These are phyloP conservation scores for Pelecanoides urinatrix DNA, from an alignment of 2,113 vertebrate species.

Conservation along the genomic window DNA sequence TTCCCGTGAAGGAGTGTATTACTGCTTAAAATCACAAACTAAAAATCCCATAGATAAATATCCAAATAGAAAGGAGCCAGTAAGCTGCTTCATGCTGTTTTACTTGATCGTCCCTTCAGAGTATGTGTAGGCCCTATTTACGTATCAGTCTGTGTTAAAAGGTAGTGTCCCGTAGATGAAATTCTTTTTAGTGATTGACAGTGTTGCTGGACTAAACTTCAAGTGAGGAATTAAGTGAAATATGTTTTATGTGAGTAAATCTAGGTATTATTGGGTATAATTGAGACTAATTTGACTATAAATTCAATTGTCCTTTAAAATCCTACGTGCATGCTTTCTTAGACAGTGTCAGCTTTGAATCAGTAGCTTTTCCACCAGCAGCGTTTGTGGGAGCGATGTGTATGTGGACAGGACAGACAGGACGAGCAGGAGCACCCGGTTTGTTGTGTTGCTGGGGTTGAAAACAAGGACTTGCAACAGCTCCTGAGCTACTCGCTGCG, in stretches of 20 bases:
- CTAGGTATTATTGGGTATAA: neutral
- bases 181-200: too few relatives aligned
- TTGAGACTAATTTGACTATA: neutral
- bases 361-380: neutral
- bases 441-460: neutral
- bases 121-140: fast-evolving
- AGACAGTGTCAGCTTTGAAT: neutral
- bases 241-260: neutral
- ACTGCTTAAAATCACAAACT: neutral
- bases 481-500: neutral
- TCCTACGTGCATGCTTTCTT: neutral
- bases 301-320: neutral
- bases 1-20: neutral
- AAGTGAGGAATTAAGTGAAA: neutral
- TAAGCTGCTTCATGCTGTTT: neutral
- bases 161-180: neutral
- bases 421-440: neutral
- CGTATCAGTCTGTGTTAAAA: fast-evolving
- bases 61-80: neutral
- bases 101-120: too few relatives aligned
- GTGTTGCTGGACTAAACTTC: neutral
- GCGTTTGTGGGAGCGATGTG: neutral
- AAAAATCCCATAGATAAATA: neutral
- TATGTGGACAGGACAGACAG: neutral
- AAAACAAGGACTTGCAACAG: neutral